These are phyloP conservation scores for Anaspis maculata DNA, from an alignment of 2,888 invertebrate species.

Conservation along the genomic window DNA sequence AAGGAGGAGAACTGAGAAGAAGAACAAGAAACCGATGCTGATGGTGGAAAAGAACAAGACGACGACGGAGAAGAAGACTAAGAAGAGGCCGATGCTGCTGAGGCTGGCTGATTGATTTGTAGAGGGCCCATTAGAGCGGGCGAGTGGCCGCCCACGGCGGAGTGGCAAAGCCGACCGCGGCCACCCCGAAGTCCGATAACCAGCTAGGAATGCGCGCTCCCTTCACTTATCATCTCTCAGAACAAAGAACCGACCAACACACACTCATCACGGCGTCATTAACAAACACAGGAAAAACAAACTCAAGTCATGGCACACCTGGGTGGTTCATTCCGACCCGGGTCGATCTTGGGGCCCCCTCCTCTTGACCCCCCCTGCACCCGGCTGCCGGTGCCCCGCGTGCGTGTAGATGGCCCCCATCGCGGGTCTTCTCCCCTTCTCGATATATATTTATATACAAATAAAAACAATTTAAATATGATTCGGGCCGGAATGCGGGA, in stretches of 20 bases:
- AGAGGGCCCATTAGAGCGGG: constrained; percentile 35
- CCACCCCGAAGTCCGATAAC: constrained; percentile 37
- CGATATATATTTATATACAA: constrained; percentile 23
- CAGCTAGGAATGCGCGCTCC: constrained; percentile 27
- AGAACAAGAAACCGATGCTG: too few relatives aligned
- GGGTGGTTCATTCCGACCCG: constrained; percentile 32
- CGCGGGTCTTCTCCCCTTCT: too few relatives aligned
- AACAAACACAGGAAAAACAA: constrained; percentile 43
- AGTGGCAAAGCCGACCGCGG: constrained; percentile 29
- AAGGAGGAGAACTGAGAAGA: too few relatives aligned
- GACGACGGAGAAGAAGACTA: too few relatives aligned
- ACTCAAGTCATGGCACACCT: constrained; percentile 40
- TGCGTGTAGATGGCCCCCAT: too few relatives aligned
- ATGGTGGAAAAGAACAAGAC: too few relatives aligned
- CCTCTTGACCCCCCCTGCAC: constrained; percentile 11
- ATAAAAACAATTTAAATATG: constrained; percentile 32
- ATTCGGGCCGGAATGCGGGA: constrained; percentile 36
- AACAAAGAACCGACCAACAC: constrained; percentile 31
- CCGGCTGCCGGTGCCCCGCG: constrained; percentile 12
- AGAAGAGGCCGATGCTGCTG: too few relatives aligned
- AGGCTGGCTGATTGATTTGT: constrained; percentile 37
- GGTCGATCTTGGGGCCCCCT: constrained; percentile 11
- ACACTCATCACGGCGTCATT: constrained; percentile 43
- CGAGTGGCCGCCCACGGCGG: constrained; percentile 33
- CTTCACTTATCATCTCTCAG: constrained; percentile 24